These are phyloP conservation scores for Cydia fagiglandana DNA, from an alignment of 1,140 invertebrate genomes.

Conservation along the genomic window DNA sequence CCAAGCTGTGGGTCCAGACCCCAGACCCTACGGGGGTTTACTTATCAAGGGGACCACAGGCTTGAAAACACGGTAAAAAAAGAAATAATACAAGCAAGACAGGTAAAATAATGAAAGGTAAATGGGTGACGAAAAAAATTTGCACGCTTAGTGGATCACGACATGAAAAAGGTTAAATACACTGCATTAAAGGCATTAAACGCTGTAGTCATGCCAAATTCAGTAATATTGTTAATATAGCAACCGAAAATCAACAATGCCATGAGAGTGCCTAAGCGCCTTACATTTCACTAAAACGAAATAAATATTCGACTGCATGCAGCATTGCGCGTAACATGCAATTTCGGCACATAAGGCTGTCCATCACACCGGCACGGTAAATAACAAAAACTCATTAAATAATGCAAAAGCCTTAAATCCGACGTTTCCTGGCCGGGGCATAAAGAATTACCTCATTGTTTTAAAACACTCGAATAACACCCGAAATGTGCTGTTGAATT, in stretches of 20 bases:
- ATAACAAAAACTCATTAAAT: slow-evolving; percentile 29
- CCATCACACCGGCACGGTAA: slow-evolving; percentile 22
- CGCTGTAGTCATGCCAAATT: neutral
- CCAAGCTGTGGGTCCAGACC: no score
- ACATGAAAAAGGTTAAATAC: no score
- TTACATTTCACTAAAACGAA: neutral
- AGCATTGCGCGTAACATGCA: neutral
- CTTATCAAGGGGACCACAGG: no score
- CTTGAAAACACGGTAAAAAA: no score
- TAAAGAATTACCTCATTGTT: slow-evolving; percentile 29
- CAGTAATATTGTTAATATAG: neutral
- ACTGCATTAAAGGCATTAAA: neutral
- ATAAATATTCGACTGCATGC: neutral
- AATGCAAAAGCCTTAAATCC: slow-evolving; percentile 29
- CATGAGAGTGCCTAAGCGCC: neutral
- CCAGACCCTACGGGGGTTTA: no score
- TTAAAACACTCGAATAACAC: slow-evolving; percentile 21
- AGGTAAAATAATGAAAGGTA: no score
- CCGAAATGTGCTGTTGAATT: slow-evolving; percentile 15
- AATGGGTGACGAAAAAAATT: no score
- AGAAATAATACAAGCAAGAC: no score
- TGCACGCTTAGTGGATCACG: no score
- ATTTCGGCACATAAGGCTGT: neutral
- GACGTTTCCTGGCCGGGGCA: neutral
- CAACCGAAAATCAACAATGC: neutral